Evolutionary conservation across 2,113 vertebrate genomes (phyloP).

Genomic region (Ceratotherium simum): DNA sequence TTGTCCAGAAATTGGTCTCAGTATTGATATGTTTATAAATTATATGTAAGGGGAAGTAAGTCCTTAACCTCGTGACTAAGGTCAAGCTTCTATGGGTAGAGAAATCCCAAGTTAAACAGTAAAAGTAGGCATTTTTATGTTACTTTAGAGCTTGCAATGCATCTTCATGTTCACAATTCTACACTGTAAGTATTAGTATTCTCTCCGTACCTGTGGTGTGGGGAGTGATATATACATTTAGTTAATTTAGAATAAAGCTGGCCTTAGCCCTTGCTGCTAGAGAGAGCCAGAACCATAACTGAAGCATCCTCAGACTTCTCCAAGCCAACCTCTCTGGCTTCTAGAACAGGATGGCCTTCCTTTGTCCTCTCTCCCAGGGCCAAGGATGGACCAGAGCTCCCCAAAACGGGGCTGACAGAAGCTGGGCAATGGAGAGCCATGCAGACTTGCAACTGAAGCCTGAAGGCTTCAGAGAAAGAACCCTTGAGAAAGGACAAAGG

Average conservation of each 20-base stretch:
- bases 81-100: neutral
- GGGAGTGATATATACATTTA: neutral
- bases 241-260: neutral
- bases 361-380: neutral
- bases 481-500: neutral
- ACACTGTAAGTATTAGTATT: rapidly evolving
- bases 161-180: neutral
- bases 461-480: neutral
- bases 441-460: neutral
- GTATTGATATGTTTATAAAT: neutral
- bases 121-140: neutral
- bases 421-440: neutral
- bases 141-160: neutral
- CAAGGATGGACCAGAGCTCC: neutral
- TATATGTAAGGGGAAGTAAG: neutral
- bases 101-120: neutral
- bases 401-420: neutral
- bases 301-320: neutral
- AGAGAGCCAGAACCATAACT: neutral
- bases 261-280: neutral
- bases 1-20: neutral
- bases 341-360: neutral
- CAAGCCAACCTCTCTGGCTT: neutral
- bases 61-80: neutral
- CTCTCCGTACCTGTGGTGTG: neutral